Evolutionary conservation across 53 echinoderm and acorn worm species (phyloP), one percentile per base, ranked within the genome.

Genomic region (Temnopleurus reevesii): DNA sequence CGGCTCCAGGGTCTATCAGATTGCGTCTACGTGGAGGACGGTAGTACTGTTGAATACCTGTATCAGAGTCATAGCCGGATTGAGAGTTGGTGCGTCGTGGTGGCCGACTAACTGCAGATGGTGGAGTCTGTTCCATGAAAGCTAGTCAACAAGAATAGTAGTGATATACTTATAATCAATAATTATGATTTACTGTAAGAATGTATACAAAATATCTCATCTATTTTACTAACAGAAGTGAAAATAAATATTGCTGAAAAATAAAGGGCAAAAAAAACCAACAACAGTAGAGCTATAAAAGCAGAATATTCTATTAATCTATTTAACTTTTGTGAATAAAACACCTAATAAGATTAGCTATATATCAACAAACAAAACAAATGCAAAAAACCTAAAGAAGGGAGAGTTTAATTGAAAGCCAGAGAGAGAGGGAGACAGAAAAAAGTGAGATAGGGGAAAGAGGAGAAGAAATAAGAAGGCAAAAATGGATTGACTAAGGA

Each of bases 31-130:
- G 83, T 55, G 89, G 84, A 10, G 91, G 80, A 27, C 86, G 90
- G 86, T 88, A 93, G 57, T 92, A 88, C 90, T 93, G 93, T 59
- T 93, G 92, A 25, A 94, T 82, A 9, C 89, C 93, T 0, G 92
- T 92, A 84, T 95, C 97, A 4, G 95, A 95, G 80, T 97, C 97
- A 86, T 95, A 97, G n/a, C 95, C 97, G 17, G 94, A 90, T 46
- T 92, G 95, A 23, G 92, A 90, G 49, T 89, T 89, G 36, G 90
- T 90, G 45, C 93, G 92, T 6, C 95, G 56, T 5, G 90, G 64
- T 5, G 90, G 58, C 41, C 88, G 92, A 2, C 71, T 84, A 66
- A 63, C 65, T 24, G 91, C 33, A 15, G 86, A 77, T 13, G 93
- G 90, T 0, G 90, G 93, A 3, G 77, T 55, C 15, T 90, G 57